Conservation (phyloP, 2,888 invertebrate genomes). For the Trissoscelio sp. region DNA sequence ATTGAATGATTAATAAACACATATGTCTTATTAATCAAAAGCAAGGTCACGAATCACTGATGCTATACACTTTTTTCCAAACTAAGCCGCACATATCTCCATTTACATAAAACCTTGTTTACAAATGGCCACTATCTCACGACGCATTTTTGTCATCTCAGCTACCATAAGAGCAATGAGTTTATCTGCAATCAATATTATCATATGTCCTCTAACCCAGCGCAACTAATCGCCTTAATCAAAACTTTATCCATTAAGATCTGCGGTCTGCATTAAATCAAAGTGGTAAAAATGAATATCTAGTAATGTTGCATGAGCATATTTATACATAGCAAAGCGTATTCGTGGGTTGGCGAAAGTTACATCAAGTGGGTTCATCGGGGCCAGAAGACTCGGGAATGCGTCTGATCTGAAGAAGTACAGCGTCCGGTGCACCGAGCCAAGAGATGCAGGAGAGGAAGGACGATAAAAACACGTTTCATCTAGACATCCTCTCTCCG, state of each 20-base stretch:
- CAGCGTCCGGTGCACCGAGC: conserved; percentile 70
- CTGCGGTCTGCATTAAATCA: conserved; percentile 48
- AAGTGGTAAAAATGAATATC: conserved; percentile 40
- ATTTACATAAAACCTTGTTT: conserved; percentile 44
- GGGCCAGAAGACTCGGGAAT: conserved; percentile 76
- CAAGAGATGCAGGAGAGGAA: conserved; percentile 68
- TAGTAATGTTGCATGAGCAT: conserved; percentile 25
- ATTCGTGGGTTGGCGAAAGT: conserved; percentile 73
- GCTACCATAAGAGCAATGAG: conserved; percentile 30
- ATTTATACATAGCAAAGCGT: conserved; percentile 49
- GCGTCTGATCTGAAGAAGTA: conserved; percentile 75
- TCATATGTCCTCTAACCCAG: conserved; percentile 40
- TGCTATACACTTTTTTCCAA: conserved; percentile 9
- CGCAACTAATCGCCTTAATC: conserved; percentile 40
- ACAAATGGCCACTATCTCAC: conserved; percentile 21
- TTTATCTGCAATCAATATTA: conserved; percentile 58
- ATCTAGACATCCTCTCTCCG: conserved; percentile 65
- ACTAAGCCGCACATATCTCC: conserved; percentile 1
- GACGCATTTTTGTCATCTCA: conserved; percentile 34
- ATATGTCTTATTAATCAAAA: neutral
- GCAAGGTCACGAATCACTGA: conserved; percentile 1
- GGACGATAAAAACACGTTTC: conserved; percentile 76
- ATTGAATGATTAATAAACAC: conserved; percentile 12
- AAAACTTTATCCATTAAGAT: conserved; percentile 47
- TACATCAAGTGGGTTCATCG: conserved; percentile 82